Percentiles rank a stretch among this genome's conserved stretches.
Conservation (phyloP, 2,113 vertebrate genomes). For the Pituophis catenifer region DNA sequence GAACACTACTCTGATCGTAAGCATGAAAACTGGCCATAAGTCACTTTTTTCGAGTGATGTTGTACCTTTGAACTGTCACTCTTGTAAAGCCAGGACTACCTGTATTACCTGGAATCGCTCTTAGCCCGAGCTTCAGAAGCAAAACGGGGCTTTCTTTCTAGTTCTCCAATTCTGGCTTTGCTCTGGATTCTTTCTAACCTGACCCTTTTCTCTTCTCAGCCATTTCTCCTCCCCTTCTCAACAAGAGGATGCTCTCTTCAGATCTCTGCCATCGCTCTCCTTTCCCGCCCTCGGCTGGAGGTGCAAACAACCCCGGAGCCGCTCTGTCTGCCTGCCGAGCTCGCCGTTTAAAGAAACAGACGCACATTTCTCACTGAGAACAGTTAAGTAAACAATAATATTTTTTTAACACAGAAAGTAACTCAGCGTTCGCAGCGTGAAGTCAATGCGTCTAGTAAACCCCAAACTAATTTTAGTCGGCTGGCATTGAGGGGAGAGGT, state of each 20-base stretch:
- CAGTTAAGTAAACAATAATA: constrained; percentile 66
- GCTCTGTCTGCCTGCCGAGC: constrained; percentile 56
- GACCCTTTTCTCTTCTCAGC: constrained; percentile 28
- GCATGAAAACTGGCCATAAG: background rate
- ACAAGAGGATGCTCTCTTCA: constrained; percentile 62
- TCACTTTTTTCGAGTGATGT: background rate
- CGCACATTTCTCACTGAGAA: constrained; percentile 61
- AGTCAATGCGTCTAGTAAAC: constrained; percentile 45
- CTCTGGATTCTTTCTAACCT: background rate
- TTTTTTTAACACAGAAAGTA: constrained; percentile 63
- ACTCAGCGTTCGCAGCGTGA: constrained; percentile 38
- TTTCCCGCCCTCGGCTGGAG: constrained; percentile 40
- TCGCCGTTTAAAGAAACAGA: constrained; percentile 65
- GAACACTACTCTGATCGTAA: background rate
- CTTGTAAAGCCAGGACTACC: background rate
- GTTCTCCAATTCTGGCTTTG: background rate
- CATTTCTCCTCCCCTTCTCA: constrained; percentile 18
- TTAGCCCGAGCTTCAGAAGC: background rate
- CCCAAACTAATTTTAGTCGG: constrained; percentile 49
- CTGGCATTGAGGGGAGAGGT: constrained; percentile 42
- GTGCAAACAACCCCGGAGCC: constrained; percentile 65
- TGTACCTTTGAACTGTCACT: background rate
- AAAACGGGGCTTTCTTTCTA: background rate
- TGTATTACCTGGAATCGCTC: constrained; percentile 15
- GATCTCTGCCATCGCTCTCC: background rate